A percentile compares a stretch with the other conserved stretches of the same genome.
These are phyloP conservation scores for Druon quercuslanigerum DNA, from an alignment of 1,140 invertebrate species.

Conservation along the genomic window DNA sequence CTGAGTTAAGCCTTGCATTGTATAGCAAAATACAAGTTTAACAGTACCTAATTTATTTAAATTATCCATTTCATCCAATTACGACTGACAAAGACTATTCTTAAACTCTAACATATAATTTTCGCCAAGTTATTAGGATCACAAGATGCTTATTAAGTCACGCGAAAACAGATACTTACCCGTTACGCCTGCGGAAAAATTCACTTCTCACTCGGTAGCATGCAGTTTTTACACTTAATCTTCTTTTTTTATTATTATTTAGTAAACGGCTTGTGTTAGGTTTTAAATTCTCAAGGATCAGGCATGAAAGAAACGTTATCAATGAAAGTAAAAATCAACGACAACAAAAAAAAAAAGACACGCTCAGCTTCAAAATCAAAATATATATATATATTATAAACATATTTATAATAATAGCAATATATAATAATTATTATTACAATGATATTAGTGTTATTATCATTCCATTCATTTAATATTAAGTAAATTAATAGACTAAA, in stretches of 20 bases:
- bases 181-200: neutral
- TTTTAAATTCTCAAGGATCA: conserved; percentile 38
- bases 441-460: conserved; percentile 73
- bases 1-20: neutral
- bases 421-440: conserved; percentile 72
- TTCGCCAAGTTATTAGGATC: conserved; percentile 16
- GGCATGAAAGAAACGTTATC: conserved; percentile 44
- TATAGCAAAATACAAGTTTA: neutral
- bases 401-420: conserved; percentile 74
- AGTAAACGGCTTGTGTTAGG: conserved; percentile 41
- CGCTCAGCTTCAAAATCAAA: conserved; percentile 72
- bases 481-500: conserved; percentile 72
- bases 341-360: conserved; percentile 65
- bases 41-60: conserved; percentile 22
- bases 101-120: conserved; percentile 12
- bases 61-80: conserved; percentile 16
- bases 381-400: conserved; percentile 75
- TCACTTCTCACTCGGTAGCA: conserved; percentile 31
- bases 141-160: conserved; percentile 29
- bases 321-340: conserved; percentile 39
- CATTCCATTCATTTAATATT: conserved; percentile 68
- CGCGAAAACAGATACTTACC: conserved; percentile 34
- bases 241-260: conserved; percentile 21
- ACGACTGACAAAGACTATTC: conserved; percentile 13
- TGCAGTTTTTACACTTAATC: conserved; percentile 39